These are phyloP conservation scores for Eremobia ochroleuca DNA, from an alignment of 2,888 invertebrate genomes.

Conservation along the genomic window DNA sequence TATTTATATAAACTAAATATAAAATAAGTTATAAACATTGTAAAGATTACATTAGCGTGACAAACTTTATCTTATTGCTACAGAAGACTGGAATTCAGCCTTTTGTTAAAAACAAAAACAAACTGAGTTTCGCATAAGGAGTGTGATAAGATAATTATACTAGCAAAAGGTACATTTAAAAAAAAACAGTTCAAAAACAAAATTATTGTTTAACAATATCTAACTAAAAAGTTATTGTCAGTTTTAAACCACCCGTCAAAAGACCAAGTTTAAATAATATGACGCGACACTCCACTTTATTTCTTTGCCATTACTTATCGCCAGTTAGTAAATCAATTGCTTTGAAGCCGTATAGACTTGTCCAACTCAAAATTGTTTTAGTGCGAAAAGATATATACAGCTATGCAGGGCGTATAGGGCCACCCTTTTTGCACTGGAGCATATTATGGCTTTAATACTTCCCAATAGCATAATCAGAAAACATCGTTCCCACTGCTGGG, in stretches of 20 bases:
- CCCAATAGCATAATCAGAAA: neutral
- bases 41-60: constrained; percentile 20
- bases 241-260: constrained; percentile 5
- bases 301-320: neutral
- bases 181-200: constrained; percentile 8
- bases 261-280: neutral
- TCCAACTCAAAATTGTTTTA: neutral
- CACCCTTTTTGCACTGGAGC: no score
- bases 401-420: neutral
- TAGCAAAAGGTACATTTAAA: constrained; percentile 13
- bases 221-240: constrained; percentile 19
- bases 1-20: constrained; percentile 24
- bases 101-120: constrained; percentile 8
- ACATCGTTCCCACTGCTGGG: neutral
- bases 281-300: constrained; percentile 1
- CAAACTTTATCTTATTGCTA: constrained; percentile 19
- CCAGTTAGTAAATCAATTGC: neutral
- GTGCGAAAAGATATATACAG: neutral
- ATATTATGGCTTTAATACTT: neutral
- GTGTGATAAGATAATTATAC: constrained; percentile 1
- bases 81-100: constrained; percentile 17
- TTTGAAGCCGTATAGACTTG: neutral
- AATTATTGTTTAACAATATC: constrained; percentile 10
- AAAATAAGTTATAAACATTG: constrained; percentile 27
- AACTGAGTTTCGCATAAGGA: neutral